Percentiles rank a stretch among this genome's conserved stretches.
These are phyloP conservation scores for Glaucidium brasilianum DNA, from an alignment of 2,113 vertebrate species.

Conservation along the genomic window DNA sequence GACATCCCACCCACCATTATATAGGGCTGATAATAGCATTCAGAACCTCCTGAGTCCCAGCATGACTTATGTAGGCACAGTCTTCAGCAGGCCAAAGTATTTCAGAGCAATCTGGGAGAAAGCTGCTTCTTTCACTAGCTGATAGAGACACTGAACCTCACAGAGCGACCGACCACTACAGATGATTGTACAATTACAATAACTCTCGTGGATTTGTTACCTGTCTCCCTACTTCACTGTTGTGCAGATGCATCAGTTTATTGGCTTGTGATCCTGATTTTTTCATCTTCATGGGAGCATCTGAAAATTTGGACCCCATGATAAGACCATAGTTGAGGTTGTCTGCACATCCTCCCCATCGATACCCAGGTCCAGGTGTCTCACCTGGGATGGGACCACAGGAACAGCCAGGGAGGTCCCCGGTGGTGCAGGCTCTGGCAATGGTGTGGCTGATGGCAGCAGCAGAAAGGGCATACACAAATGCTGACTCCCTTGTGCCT, in stretches of 20 bases:
- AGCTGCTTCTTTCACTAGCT: background rate
- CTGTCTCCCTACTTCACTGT: conserved; percentile 99
- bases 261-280: conserved; percentile 93
- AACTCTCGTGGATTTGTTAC: conserved; percentile 77
- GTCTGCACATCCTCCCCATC: conserved; percentile 98
- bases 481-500: conserved; percentile 96
- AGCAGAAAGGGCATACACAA: conserved; percentile 93
- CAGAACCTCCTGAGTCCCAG: background rate
- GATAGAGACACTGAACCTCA: conserved; percentile 17
- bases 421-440: conserved; percentile 92
- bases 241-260: conserved; percentile 99
- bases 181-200: conserved; percentile 62
- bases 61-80: background rate
- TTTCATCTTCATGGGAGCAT: conserved; percentile 99
- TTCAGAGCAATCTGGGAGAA: background rate
- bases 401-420: conserved; percentile 91
- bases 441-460: conserved; percentile 97
- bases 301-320: conserved; percentile 98
- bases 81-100: conserved; percentile 29
- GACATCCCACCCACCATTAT: background rate
- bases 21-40: background rate
- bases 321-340: conserved; percentile 96
- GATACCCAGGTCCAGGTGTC: conserved; percentile 92
- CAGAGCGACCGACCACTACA: conserved; percentile 6
- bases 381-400: conserved; percentile 93